Evolutionary conservation across 2,888 invertebrate genomes (phyloP).

Genomic region (Dione vanillae): DNA sequence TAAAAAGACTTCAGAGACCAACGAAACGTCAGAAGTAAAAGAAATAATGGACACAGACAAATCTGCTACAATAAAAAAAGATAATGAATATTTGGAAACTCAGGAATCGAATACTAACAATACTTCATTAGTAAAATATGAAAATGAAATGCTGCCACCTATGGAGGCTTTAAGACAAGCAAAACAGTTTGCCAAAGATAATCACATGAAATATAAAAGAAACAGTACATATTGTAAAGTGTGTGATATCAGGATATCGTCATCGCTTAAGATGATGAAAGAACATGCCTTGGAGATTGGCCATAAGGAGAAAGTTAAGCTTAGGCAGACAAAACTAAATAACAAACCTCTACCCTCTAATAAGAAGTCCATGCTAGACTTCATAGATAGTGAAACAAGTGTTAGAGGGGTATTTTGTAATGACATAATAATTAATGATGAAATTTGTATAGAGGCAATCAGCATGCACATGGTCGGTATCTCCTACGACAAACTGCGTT

Average conservation of each 20-base stretch:
- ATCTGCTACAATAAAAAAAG: not conserved
- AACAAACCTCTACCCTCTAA: not conserved
- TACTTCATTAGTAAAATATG: not conserved
- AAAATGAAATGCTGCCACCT: constrained; percentile 22
- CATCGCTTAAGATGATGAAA: constrained; percentile 52
- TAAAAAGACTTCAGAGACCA: constrained; percentile 21
- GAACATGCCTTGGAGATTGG: constrained; percentile 55
- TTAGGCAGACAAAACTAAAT: not conserved
- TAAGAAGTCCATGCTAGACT: constrained; percentile 22
- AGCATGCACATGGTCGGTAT: constrained; percentile 50
- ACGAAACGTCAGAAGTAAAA: not conserved
- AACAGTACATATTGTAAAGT: constrained; percentile 50
- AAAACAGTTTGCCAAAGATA: constrained; percentile 48
- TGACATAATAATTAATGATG: constrained; percentile 51
- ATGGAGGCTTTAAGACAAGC: constrained; percentile 33
- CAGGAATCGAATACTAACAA: not conserved
- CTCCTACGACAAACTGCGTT: constrained; percentile 43
- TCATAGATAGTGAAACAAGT: not conserved
- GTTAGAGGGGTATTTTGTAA: not conserved
- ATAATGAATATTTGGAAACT: not conserved
- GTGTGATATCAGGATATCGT: constrained; percentile 52
- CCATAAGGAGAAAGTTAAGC: constrained; percentile 50
- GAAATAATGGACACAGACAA: not conserved
- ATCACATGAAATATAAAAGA: constrained; percentile 51
- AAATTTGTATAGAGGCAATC: constrained; percentile 46